Base-by-base conservation (phyloP, 2,113 vertebrate species). In the Nicator chloris region DNA sequence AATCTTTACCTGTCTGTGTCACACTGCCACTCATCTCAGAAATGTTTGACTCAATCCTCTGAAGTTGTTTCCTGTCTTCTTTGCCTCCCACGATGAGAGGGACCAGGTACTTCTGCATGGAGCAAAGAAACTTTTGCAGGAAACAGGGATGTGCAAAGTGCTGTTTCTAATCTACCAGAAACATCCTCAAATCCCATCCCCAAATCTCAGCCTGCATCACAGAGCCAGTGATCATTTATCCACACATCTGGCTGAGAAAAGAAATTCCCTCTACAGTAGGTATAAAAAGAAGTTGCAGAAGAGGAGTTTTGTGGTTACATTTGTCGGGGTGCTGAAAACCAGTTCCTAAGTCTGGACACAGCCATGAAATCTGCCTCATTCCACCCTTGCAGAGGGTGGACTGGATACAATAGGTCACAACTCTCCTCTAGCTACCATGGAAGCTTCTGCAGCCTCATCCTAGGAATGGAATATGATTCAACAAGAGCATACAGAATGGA, bases 1-100 rank as follows among this genome's bases (percentile, higher is more conserved):
- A 99, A 99, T 99, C 99, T 99, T 99, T 98, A 99, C 99, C 99
- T 99, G 99, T 99, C 99, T 99, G 99, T 97, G 99, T 99, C 98
- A 99, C 98, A 75, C 98, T 99, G 99, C 99, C 99, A 99, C 99
- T 99, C 99, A 99, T 99, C 98, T 99, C 99, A 4, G 98, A 98
- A 95, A 99, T 98, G 97, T 98, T 99, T 77, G 98, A 98, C 97
- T 99, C 99, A 96, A 99, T 99, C 98, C 99, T 98, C 98, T 99
- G 99, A 98, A 99, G 99, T 97, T 99, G 99, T 96, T 99, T 99
- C 98, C 99, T 99, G 98, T 99, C 99, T 98, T 99, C 99, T 94
- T 98, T 98, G 98, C 99, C 98, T 94, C 98, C 98, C 98, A 98
- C 97, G 98, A 99, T 98, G 97, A 99, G 98, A 96, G 99, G 99